Percentiles rank a stretch among this genome's conserved stretches.
Conservation (phyloP, 53 echinoderm and acorn worm genomes). For the Paracentrotus lividus region DNA sequence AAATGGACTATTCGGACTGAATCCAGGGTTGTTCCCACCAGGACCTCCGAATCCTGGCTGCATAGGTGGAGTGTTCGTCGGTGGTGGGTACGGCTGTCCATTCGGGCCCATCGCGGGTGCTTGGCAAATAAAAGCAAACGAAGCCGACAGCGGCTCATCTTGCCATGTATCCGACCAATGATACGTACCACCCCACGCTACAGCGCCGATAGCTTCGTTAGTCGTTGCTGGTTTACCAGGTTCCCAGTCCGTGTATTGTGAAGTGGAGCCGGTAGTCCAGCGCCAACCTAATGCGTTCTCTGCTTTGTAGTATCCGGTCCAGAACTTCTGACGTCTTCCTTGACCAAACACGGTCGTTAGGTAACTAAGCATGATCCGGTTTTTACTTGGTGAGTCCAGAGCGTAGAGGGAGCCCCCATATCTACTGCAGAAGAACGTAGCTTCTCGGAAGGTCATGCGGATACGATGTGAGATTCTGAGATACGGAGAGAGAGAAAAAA, state of each 20-base stretch:
- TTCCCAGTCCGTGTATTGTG: constrained; percentile 65
- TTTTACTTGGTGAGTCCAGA: constrained; percentile 65
- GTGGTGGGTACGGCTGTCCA: constrained; percentile 41
- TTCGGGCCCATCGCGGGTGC: constrained; percentile 20
- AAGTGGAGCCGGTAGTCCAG: constrained; percentile 55
- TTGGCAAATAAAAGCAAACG: constrained; percentile 64
- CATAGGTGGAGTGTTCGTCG: constrained; percentile 22
- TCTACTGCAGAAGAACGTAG: constrained; percentile 30
- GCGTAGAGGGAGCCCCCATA: constrained; percentile 66
- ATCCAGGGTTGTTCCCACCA: background rate
- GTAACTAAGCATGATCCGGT: constrained; percentile 65
- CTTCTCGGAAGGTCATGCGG: constrained; percentile 49
- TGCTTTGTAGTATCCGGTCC: constrained; percentile 65
- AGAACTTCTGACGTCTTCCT: constrained; percentile 63
- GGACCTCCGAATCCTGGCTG: constrained; percentile 31
- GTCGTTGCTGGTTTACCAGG: constrained; percentile 53
- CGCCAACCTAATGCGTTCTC: constrained; percentile 61
- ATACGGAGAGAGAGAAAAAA: background rate
- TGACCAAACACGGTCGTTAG: constrained; percentile 63
- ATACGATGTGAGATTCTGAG: constrained; percentile 64
- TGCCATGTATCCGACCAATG: constrained; percentile 55
- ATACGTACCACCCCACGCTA: constrained; percentile 63
- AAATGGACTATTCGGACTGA: background rate
- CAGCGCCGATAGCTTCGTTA: constrained; percentile 60
- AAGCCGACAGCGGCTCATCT: constrained; percentile 57